phyloP scores from a whole-genome alignment of 2,113 vertebrate genomes.

The Egretta garzetta region DNA sequence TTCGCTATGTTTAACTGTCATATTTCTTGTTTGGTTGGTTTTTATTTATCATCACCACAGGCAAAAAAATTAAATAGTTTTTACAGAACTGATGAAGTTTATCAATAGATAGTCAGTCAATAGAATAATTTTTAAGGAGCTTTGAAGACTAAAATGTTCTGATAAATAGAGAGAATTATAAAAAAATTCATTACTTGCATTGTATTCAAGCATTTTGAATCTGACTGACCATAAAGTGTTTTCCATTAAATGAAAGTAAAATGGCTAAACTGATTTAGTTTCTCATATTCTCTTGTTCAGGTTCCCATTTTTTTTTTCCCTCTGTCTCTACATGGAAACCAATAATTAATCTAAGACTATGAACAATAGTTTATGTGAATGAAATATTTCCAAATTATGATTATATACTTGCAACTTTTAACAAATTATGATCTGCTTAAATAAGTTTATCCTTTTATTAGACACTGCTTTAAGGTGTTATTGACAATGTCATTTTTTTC shows the following conservation, averaged over 20 bases:
- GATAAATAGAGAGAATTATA: background rate
- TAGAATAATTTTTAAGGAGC: background rate
- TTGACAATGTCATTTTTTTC: background rate
- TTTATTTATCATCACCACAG: background rate
- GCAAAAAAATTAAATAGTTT: background rate
- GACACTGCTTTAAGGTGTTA: background rate
- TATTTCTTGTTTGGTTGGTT: background rate
- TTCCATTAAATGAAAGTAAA: background rate
- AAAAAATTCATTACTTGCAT: background rate
- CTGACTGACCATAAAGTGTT: background rate
- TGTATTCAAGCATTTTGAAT: background rate
- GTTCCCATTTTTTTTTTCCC: background rate
- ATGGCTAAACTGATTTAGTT: background rate
- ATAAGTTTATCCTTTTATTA: background rate
- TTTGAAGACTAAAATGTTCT: background rate
- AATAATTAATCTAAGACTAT: background rate
- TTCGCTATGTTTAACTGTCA: background rate
- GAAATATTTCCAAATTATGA: background rate
- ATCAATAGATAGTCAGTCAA: background rate
- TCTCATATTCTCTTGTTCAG: background rate
- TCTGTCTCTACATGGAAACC: background rate
- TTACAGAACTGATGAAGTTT: constrained; percentile 11
- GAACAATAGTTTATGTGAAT: background rate
- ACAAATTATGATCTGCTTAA: background rate
- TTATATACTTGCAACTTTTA: background rate